These are phyloP conservation scores for Cyanocitta stelleri DNA, from an alignment of 2,113 vertebrate species.

Conservation along the genomic window DNA sequence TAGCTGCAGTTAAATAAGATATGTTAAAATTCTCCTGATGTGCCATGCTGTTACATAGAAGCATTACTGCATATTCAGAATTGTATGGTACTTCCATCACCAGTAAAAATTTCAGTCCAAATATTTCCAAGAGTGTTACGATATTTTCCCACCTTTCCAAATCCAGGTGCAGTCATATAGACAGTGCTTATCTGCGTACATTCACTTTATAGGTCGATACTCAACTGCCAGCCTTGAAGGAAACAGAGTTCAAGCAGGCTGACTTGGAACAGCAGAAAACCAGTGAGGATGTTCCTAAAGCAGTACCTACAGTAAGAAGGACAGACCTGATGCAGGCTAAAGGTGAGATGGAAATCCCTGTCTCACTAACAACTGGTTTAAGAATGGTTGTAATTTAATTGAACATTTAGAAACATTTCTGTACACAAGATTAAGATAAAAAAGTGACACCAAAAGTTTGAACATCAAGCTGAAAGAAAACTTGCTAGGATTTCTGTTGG, in stretches of 20 bases:
- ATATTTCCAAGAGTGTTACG: background rate
- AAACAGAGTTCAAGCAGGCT: background rate
- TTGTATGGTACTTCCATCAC: background rate
- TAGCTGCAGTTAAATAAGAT: background rate
- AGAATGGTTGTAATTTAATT: background rate
- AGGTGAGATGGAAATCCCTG: constrained; percentile 3
- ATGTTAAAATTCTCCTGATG: background rate
- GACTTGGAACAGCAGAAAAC: background rate
- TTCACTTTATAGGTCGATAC: background rate
- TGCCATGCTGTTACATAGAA: background rate
- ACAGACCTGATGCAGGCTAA: background rate
- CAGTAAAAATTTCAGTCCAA: background rate
- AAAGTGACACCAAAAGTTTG: background rate
- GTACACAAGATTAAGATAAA: background rate
- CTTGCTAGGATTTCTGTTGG: background rate
- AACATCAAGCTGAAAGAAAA: background rate
- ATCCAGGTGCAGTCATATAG: background rate
- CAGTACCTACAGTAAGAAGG: background rate
- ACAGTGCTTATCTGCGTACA: background rate
- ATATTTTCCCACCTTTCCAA: background rate
- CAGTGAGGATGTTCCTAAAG: background rate
- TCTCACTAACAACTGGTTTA: background rate
- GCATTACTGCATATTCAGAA: background rate
- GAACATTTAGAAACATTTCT: background rate
- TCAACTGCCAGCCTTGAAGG: background rate